phyloP scores from a whole-genome alignment of 2,888 invertebrate species.

The Agapetus fuscipes region DNA sequence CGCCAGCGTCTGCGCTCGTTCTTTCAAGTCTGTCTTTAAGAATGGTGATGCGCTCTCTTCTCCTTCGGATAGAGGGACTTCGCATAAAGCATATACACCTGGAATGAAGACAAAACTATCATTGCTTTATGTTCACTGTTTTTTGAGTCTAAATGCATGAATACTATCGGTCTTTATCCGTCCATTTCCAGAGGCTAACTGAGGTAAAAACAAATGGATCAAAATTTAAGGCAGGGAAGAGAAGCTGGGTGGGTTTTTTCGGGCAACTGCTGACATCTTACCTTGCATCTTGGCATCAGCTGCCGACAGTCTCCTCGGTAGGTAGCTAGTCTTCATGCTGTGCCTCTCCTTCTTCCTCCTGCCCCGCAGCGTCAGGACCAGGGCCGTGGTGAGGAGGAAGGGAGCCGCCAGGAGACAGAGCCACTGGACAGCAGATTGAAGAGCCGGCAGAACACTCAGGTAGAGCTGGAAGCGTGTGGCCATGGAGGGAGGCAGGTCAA shows the following conservation, averaged over 20 bases:
- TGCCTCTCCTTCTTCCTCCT: background rate
- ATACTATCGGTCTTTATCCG: too few relatives aligned
- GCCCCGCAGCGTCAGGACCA: constrained; percentile 25
- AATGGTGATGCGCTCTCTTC: constrained; percentile 27
- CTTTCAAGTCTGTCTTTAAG: constrained; percentile 19
- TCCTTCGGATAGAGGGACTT: constrained; percentile 32
- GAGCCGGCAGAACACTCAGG: constrained; percentile 58
- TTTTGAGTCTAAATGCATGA: too few relatives aligned
- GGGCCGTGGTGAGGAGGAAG: constrained; percentile 42
- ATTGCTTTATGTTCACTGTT: too few relatives aligned
- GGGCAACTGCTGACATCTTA: too few relatives aligned
- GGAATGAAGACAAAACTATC: too few relatives aligned
- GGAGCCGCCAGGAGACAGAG: constrained; percentile 41
- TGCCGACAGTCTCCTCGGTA: constrained; percentile 22
- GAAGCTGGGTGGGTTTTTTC: too few relatives aligned
- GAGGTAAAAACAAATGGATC: too few relatives aligned
- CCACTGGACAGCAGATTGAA: constrained; percentile 49
- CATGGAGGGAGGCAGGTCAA: constrained; percentile 51
- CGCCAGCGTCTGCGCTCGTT: constrained; percentile 23
- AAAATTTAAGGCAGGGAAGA: too few relatives aligned
- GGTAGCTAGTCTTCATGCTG: too few relatives aligned
- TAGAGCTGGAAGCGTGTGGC: constrained; percentile 60
- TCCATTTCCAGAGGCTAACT: too few relatives aligned
- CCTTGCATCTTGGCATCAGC: constrained; percentile 16
- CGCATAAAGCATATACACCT: constrained; percentile 35